These are phyloP conservation scores for Tragelaphus buxtoni DNA, from an alignment of 2,113 vertebrate species.

Conservation along the genomic window DNA sequence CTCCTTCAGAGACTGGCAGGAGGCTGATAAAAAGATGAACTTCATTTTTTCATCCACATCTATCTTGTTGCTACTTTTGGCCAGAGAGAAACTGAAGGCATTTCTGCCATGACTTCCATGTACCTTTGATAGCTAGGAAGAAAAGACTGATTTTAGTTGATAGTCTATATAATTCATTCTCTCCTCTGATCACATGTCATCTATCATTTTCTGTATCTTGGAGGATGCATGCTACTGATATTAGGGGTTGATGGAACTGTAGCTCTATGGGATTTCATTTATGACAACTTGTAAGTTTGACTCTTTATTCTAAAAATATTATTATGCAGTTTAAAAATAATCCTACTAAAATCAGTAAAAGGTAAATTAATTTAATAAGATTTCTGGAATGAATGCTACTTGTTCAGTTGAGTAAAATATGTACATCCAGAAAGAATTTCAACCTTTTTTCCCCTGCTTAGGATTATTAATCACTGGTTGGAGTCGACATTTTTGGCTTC, in stretches of 20 bases:
- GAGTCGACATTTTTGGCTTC: constrained; percentile 66
- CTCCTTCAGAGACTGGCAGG: constrained; percentile 3
- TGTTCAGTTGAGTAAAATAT: constrained; percentile 48
- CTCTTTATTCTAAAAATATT: constrained; percentile 5
- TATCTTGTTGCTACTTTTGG: constrained; percentile 36
- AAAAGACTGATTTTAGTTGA: constrained; percentile 52
- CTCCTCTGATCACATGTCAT: not conserved
- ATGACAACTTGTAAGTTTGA: not conserved
- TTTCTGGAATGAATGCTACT: constrained; percentile 22
- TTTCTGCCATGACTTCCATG: constrained; percentile 9
- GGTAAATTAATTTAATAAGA: constrained; percentile 41
- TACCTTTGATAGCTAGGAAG: constrained; percentile 48
- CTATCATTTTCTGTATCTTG: constrained; percentile 22
- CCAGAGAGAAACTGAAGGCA: constrained; percentile 7
- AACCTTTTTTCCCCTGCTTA: constrained; percentile 40
- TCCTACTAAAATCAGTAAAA: constrained; percentile 21
- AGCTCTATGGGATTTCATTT: not conserved
- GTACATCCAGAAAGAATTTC: constrained; percentile 30
- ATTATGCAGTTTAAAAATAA: not conserved
- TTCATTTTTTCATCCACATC: constrained; percentile 40
- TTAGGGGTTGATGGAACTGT: not conserved
- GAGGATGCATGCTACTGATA: not conserved
- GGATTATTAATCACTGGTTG: constrained; percentile 60
- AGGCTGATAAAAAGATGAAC: constrained; percentile 41
- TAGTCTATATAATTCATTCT: constrained; percentile 43